phyloP scores from a whole-genome alignment of 2,113 vertebrate species.

The Nothoprocta perdicaria region DNA sequence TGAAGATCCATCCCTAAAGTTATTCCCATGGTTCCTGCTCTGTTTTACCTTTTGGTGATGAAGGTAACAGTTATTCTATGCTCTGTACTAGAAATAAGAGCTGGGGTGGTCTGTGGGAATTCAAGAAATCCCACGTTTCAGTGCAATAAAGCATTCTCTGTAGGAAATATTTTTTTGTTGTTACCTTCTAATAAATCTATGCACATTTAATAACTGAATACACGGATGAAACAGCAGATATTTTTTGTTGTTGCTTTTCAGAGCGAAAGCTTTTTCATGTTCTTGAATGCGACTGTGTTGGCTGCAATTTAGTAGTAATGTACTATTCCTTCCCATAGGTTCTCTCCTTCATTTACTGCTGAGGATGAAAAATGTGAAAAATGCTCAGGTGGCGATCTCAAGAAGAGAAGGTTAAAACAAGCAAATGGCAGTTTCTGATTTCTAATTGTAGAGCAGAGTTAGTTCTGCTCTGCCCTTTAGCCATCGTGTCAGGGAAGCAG shows the following conservation, averaged over 20 bases:
- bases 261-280: background rate
- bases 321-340: background rate
- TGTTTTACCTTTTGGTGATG: background rate
- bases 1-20: background rate
- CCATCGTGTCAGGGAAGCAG: background rate
- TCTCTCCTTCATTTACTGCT: background rate
- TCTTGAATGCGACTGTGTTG: background rate
- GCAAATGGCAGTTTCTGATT: background rate
- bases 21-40: background rate
- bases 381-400: background rate
- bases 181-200: background rate
- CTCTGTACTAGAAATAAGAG: background rate
- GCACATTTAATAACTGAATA: background rate
- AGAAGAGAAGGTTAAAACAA: background rate
- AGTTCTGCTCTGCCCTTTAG: background rate
- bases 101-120: background rate
- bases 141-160: background rate
- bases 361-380: background rate
- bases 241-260: accelerated
- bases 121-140: background rate
- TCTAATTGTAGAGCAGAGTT: background rate
- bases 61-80: background rate
- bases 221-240: background rate
- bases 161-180: background rate
- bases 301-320: background rate